Percentiles rank a stretch among this genome's conserved stretches.
Evolutionary conservation across 2,888 invertebrate genomes (phyloP).

Genomic region (Troglohyphantes excavatus): DNA sequence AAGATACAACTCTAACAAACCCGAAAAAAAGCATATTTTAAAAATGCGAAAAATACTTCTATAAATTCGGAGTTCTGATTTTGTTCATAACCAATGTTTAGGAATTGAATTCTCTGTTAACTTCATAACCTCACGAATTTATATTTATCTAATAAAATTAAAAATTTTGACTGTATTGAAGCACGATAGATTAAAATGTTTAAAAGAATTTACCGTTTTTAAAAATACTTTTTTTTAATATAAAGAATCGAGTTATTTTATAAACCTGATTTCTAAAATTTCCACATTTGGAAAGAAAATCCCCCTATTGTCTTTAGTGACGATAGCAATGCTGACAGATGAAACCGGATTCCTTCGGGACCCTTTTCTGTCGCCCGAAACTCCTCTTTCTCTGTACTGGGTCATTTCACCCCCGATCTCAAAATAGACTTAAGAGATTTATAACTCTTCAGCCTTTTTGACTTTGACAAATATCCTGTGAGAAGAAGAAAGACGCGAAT

Average conservation of each 20-base stretch:
- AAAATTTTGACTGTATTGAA: no score
- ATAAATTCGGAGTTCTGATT: no score
- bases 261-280: constrained; percentile 56
- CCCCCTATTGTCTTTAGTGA: constrained; percentile 71
- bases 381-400: constrained; percentile 57
- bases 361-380: constrained; percentile 45
- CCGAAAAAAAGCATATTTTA: no score
- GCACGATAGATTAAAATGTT: no score
- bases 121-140: no score
- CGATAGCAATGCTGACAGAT: constrained; percentile 77
- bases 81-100: no score
- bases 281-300: constrained; percentile 44
- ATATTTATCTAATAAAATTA: no score
- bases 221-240: background rate
- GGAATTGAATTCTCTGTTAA: no score
- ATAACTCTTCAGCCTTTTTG: constrained; percentile 73
- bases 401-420: constrained; percentile 75
- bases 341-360: constrained; percentile 43
- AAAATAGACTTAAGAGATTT: constrained; percentile 78
- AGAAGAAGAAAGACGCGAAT: constrained; percentile 44
- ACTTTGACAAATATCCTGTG: constrained; percentile 74
- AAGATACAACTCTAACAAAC: no score
- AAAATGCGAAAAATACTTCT: no score
- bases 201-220: background rate
- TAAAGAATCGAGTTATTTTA: constrained; percentile 17